Conservation (phyloP, 2,888 invertebrate species). For the Mesorhabditis belari region DNA sequence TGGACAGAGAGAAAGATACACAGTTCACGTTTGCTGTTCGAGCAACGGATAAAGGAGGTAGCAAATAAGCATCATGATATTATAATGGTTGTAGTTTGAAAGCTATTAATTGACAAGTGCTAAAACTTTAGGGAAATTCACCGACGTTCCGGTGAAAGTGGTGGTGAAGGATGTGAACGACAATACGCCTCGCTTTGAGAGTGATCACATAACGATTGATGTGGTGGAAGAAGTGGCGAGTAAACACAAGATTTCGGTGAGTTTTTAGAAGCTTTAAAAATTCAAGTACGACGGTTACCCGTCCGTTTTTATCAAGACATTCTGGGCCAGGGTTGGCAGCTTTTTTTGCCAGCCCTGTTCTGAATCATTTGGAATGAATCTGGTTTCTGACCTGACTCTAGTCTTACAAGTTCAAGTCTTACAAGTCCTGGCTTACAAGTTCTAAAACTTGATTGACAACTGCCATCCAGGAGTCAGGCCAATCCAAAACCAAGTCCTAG, state of each 20-base stretch:
- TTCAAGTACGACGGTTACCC: too few relatives aligned
- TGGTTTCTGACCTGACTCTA: too few relatives aligned
- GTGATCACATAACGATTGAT: constrained; percentile 10
- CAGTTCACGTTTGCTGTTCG: constrained; percentile 22
- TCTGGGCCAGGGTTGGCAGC: too few relatives aligned
- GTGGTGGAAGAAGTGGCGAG: constrained; percentile 22
- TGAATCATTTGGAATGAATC: too few relatives aligned
- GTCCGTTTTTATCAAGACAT: too few relatives aligned
- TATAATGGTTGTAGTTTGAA: background rate
- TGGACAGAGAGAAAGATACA: constrained; percentile 26
- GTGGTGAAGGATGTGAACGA: constrained; percentile 53
- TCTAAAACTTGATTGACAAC: too few relatives aligned
- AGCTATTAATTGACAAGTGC: background rate
- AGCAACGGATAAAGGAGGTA: constrained; percentile 21
- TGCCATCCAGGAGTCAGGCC: too few relatives aligned
- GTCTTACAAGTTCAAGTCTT: too few relatives aligned
- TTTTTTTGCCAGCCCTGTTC: too few relatives aligned
- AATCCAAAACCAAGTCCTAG: too few relatives aligned
- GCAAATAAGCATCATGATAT: background rate
- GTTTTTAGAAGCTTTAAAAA: too few relatives aligned
- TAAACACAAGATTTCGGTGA: constrained; percentile 17
- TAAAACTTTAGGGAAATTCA: constrained; percentile 7
- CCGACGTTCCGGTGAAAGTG: constrained; percentile 12
- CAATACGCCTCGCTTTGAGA: constrained; percentile 32
- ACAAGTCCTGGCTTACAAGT: too few relatives aligned